A percentile compares a stretch with the other conserved stretches of the same genome.
Evolutionary conservation across 35 echinoderm and acorn worm genomes (phyloP).

Genomic region (Heliocidaris erythrogramma): DNA sequence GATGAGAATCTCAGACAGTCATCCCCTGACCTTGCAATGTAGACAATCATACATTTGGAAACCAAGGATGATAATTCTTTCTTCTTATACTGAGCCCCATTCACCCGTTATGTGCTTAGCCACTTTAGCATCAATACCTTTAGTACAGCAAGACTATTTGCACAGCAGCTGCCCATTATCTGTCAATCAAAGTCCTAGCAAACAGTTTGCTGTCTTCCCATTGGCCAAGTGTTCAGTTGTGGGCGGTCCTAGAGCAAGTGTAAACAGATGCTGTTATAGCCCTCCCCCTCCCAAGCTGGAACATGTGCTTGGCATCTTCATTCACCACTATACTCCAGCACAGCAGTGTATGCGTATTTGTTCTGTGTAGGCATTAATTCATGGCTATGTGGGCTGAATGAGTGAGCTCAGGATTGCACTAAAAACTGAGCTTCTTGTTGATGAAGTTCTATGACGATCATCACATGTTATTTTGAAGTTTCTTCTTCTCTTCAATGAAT

Average conservation of each 20-base stretch:
- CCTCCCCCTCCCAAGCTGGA: neutral
- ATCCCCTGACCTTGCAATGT: no score
- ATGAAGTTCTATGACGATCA: neutral
- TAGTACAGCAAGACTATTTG: neutral
- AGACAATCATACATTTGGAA: no score
- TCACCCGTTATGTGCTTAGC: no score
- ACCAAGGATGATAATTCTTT: no score
- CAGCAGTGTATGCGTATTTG: neutral
- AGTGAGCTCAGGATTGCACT: neutral
- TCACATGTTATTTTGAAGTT: neutral
- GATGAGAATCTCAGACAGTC: no score
- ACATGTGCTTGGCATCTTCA: neutral
- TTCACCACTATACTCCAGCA: neutral
- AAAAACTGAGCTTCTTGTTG: neutral
- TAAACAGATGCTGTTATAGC: neutral
- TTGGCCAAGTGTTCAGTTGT: neutral
- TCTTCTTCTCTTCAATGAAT: neutral
- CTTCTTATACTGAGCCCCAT: no score
- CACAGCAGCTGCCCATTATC: neutral
- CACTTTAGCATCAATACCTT: no score
- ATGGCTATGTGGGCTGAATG: no score
- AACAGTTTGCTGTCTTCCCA: neutral
- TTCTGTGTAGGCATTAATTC: neutral
- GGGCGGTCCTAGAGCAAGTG: neutral
- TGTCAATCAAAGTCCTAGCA: neutral